Conservation (phyloP, 2,888 invertebrate genomes). For the Andrena chrysosceles region DNA sequence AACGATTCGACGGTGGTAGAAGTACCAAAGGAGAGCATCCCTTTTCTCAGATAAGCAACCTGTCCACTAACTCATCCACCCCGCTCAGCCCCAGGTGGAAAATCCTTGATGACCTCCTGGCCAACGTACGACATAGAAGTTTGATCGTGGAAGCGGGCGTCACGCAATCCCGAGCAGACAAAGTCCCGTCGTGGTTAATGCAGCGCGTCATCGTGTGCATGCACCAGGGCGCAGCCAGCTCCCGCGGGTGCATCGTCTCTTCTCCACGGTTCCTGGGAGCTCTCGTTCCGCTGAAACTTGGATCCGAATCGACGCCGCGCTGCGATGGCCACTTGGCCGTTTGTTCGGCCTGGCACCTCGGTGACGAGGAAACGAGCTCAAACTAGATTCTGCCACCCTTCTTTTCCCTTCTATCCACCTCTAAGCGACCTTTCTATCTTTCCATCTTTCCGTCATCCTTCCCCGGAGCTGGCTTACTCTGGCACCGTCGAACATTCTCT, state of each 20-base stretch:
- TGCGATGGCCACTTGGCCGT: conserved; percentile 34
- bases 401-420: conserved; percentile 30
- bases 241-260: conserved; percentile 31
- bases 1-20: neutral
- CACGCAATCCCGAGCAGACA: conserved; percentile 48
- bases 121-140: conserved; percentile 25
- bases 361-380: conserved; percentile 10
- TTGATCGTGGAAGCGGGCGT: conserved; percentile 48
- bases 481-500: conserved; percentile 21
- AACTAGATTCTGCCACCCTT: neutral
- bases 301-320: conserved; percentile 25
- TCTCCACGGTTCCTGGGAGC: neutral
- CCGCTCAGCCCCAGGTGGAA: neutral
- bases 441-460: too few relatives aligned
- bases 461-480: conserved; percentile 11
- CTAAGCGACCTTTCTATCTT: neutral
- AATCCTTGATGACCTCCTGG: conserved; percentile 43
- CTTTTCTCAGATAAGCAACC: neutral
- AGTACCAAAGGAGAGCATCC: conserved; percentile 6
- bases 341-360: conserved; percentile 23
- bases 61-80: neutral
- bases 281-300: conserved; percentile 28
- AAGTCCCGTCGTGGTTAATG: conserved; percentile 57
- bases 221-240: conserved; percentile 25
- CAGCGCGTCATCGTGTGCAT: conserved; percentile 52